Evolutionary conservation across 2,113 vertebrate genomes (phyloP).

Genomic region (Sylvietta virens): DNA sequence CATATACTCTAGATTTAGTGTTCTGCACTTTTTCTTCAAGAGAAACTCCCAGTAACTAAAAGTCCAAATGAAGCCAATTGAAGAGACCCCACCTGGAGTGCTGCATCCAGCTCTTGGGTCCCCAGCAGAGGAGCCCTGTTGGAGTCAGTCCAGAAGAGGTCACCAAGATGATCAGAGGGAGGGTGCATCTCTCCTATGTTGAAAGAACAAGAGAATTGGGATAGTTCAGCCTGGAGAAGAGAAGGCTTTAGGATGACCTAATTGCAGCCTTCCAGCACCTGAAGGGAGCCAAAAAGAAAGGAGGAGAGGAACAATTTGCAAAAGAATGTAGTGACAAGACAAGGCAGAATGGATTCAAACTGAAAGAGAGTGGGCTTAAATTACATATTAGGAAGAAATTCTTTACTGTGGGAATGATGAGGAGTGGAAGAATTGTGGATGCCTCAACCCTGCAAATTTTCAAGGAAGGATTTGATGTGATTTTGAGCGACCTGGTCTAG

Average conservation of each 20-base stretch:
- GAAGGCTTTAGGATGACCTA: background rate
- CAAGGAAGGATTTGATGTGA: background rate
- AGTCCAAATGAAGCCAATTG: background rate
- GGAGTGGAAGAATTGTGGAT: background rate
- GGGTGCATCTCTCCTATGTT: background rate
- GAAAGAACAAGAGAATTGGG: background rate
- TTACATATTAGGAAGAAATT: background rate
- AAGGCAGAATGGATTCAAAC: background rate
- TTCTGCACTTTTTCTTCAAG: background rate
- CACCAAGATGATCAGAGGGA: background rate
- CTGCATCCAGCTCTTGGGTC: background rate
- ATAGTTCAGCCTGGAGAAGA: background rate
- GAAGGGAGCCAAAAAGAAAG: background rate
- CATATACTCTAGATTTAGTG: background rate
- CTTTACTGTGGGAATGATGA: background rate
- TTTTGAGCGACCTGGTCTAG: background rate
- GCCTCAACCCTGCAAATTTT: background rate
- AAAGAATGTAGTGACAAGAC: too few species aligned
- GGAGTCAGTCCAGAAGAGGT: background rate
- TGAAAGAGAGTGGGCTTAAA: background rate
- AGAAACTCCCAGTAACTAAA: background rate
- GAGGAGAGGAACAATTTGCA: background rate
- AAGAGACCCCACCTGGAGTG: too few species aligned
- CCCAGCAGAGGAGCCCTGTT: background rate
- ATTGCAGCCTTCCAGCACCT: background rate